Base-by-base conservation (phyloP, 30 jellyfish, hydroid and myxozoan genomes). In the Rhopilema esculentum region DNA sequence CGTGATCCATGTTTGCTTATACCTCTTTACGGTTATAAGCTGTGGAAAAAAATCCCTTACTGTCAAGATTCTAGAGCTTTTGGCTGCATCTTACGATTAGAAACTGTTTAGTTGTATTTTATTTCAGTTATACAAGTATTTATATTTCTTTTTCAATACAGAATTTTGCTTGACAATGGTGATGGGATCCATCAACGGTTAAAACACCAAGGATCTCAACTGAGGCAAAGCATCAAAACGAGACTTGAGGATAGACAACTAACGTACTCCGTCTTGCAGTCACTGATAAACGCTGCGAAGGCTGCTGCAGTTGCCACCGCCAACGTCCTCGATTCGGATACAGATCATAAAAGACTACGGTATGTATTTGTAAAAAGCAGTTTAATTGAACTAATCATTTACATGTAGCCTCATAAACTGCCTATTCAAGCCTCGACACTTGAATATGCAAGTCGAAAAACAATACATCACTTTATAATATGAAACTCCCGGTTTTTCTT, bases 181-280 rank as follows among this genome's bases (percentile, higher is more conserved):
- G 23, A 82, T 1, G 82, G 18, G 64, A 49, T 62, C 19, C 84
- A 86, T 49, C 17, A 68, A 68, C 49, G 84, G 23, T 88, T 93
- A 27, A 77, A 75, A 28, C 97, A 93, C 75, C 98, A 93, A 57
- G 64, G 21, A 22, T 74, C 92, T 8, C 98, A 93, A 52, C 86
- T 93, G 77, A 88, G 75, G 75, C 84, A 76, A 28, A 78, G 89
- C 28, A 72, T 93, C 62, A 75, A 79, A 72, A 23, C 93, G 57
- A 93, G 89, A 75, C 83, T 66, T n/a, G 82, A 84, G 72, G 85
- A 80, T 33, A 80, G 72, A 70, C 57, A 64, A 26, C 53, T 93
- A 68, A 89, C 98, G n/a, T 93, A 88, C 66, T 66, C 98, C 18
- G 91, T 82, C 24, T 83, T 88, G 22, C 87, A 87, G 64, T 69